A percentile compares a stretch with the other conserved stretches of the same genome.
phyloP scores from a whole-genome alignment of 2,113 vertebrate genomes.

The Cyanistes caeruleus region DNA sequence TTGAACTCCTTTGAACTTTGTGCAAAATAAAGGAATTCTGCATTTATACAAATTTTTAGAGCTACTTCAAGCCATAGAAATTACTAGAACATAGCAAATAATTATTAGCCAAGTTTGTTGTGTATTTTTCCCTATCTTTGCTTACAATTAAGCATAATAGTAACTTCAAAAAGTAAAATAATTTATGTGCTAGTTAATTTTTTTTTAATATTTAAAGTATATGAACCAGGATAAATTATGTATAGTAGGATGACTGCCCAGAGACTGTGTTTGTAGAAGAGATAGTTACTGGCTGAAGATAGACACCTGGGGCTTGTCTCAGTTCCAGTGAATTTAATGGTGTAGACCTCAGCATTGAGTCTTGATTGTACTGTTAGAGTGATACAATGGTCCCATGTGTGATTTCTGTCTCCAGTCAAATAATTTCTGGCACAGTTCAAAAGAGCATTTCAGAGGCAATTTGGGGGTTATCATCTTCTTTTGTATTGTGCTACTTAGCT shows the following conservation, averaged over 20 bases:
- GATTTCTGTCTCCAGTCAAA: background rate
- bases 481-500: background rate
- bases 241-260: background rate
- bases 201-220: background rate
- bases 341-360: background rate
- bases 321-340: background rate
- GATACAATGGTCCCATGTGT: background rate
- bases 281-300: background rate
- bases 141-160: background rate
- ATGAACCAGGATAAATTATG: background rate
- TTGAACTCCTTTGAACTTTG: background rate
- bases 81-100: background rate
- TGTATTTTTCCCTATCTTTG: background rate
- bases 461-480: background rate
- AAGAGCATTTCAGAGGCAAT: background rate
- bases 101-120: background rate
- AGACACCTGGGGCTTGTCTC: background rate
- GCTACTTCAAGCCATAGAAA: background rate
- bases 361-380: background rate
- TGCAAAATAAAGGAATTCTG: background rate
- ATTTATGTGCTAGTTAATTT: background rate
- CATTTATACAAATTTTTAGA: background rate
- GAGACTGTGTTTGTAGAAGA: background rate
- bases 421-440: slow-evolving; percentile 3
- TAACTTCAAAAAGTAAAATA: background rate